Base-by-base conservation (phyloP, 2,113 vertebrate species). In the Myotis lucifugus region DNA sequence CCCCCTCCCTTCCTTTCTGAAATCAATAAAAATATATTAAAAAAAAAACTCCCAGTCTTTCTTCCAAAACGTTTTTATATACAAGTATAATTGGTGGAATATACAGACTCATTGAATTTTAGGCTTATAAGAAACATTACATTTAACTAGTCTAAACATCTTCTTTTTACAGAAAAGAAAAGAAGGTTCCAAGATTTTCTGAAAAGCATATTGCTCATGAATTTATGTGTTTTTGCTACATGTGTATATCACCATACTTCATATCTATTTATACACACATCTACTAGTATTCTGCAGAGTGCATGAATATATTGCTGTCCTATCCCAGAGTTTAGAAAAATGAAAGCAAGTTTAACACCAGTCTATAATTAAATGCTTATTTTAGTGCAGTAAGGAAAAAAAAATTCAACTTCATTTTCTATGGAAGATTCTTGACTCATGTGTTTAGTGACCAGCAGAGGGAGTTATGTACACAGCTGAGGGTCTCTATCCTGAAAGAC, bases 381-480 rank as follows among this genome's bases (percentile, higher is more conserved):
- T 87, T 90, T 64, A 56, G 54, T 23, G 6, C n/a, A 86, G 8
- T 32, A 15, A 97, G 19, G 23, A 52, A 70, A 50, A 21, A 25
- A 46, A 46, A 46, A 46, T 46, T 78, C 61, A 64, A 48, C n/a
- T 90, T 88, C 21, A 17, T 59, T 70, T 92, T 84, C 32, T 23
- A 7, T 61, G 54, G 72, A 29, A 9, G 8, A 23, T 37, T 52
- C 14, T 72, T 72, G 40, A 77, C 0, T 34, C 32, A 17, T 14
- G 0, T 64, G 42, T 50, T 69, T 23, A 25, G 15, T 6, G 4
- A 92, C 95, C 97, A 97, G 95, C 81, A 97, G 97, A 96, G 93
- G 97, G 97, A 78, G 40, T 61, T 70, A 73, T 6, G 54, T 40
- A 46, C 95, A 93, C n/a, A 93, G 72, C 64, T 78, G 92, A 92